A percentile compares a stretch with the other conserved stretches of the same genome.
phyloP scores from a whole-genome alignment of 2,113 vertebrate genomes.

The Mobula hypostoma region DNA sequence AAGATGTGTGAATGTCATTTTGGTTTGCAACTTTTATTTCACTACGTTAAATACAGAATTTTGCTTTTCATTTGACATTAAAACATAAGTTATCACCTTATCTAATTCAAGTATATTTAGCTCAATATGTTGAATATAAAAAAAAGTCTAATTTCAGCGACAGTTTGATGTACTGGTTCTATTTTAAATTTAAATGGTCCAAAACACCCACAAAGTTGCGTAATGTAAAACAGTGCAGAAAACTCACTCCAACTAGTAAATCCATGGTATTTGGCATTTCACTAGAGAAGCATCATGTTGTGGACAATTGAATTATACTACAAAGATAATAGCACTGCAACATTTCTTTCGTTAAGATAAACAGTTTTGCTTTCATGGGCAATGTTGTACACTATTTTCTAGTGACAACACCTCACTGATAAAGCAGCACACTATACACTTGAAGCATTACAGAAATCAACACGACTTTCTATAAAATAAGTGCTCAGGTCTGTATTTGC shows the following conservation, averaged over 20 bases:
- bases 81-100: conserved; percentile 8
- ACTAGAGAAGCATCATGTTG: background rate
- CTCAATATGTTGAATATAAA: background rate
- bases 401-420: background rate
- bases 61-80: background rate
- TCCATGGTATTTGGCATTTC: background rate
- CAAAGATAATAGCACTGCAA: background rate
- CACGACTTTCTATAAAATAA: background rate
- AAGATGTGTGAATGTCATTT: background rate
- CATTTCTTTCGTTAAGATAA: background rate
- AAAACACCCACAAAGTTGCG: background rate
- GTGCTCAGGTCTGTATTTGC: background rate
- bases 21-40: background rate
- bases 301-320: background rate
- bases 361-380: background rate
- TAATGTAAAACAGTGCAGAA: background rate
- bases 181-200: conserved; percentile 13
- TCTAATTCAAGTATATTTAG: conserved; percentile 28
- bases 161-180: background rate
- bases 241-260: background rate
- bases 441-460: background rate
- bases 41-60: conserved; percentile 22
- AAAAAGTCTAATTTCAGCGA: background rate
- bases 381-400: background rate
- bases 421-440: background rate